A percentile compares a stretch with the other conserved stretches of the same genome.
Conservation (phyloP, 2,888 invertebrate genomes). For the Altica lythri region DNA sequence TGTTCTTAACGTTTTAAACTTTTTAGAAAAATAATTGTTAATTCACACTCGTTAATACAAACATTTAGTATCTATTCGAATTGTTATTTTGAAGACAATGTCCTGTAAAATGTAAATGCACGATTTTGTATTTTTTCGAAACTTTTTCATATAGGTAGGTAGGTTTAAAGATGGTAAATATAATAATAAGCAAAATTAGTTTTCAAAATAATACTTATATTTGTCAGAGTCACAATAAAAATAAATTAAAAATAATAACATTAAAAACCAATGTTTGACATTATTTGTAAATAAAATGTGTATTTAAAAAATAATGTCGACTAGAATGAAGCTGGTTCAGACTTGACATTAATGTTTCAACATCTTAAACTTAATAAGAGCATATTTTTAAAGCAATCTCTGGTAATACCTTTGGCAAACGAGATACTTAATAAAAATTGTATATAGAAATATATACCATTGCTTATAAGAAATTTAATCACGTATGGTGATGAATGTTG, state of each 20-base stretch:
- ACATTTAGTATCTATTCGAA: too few relatives aligned
- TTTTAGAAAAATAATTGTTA: too few relatives aligned
- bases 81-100: too few relatives aligned
- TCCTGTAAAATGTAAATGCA: too few relatives aligned
- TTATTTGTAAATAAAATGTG: conserved; percentile 46
- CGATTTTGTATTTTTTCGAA: too few relatives aligned
- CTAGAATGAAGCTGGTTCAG: conserved; percentile 54
- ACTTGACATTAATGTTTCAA: conserved; percentile 41
- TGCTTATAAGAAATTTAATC: conserved; percentile 47
- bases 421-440: conserved; percentile 43
- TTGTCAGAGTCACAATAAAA: conserved; percentile 45
- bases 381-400: conserved; percentile 46
- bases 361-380: conserved; percentile 34
- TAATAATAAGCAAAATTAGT: conserved; percentile 14
- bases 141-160: too few relatives aligned
- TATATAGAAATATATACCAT: conserved; percentile 40
- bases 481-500: conserved; percentile 44
- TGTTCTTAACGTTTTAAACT: too few relatives aligned
- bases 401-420: conserved; percentile 49
- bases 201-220: conserved; percentile 35
- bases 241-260: conserved; percentile 46
- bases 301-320: conserved; percentile 52
- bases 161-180: too few relatives aligned
- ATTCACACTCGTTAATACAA: too few relatives aligned
- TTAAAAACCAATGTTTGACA: conserved; percentile 42